Evolutionary conservation across 2,888 invertebrate species (phyloP), one percentile per base, ranked within the genome.

Genomic region (Dryadula phaetusa): DNA sequence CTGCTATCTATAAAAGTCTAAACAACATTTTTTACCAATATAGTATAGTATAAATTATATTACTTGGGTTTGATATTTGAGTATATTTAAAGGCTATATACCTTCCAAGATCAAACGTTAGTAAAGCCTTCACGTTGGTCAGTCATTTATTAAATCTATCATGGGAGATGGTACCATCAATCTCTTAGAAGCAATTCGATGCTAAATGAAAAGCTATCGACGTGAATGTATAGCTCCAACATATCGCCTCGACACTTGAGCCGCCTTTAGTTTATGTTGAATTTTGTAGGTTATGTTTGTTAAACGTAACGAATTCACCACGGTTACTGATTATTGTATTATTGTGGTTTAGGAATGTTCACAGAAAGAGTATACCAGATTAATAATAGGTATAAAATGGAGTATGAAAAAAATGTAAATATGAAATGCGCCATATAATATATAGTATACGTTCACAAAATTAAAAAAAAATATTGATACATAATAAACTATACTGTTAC

Each of bases 131-230:
- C n/a, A 37, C 14, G 14, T 54, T 20, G 34, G 18, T 20, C 20
- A 8, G 54, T 37, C 54, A n/a, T 56, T 37, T 37, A 37, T 40
- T 56, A 56, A 40, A 40, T 37, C 34, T 56, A 56, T 56, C 37
- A 56, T 40, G 54, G 34, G 34, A 14, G 34, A 54, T 54, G 54
- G 34, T 18, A 37, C 37, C 22, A 56, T 56, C 37, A 56, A 56
- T 56, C 54, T 56, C 54, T 56, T 56, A 56, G 37, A 56, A 37
- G 22, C 37, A 34, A 56, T 56, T 56, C 37, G 37, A 56, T 56
- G 54, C 37, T 22, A 22, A 56, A 56, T 56, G 37, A 56, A 56
- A 37, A 56, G 37, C 37, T 56, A 56, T 56, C 22, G 54, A 37
- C 54, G 37, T 56, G 37, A 37, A 56, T 56, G 37, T 56, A 56